phyloP scores from a whole-genome alignment of 2,113 vertebrate species.

The Numida meleagris region DNA sequence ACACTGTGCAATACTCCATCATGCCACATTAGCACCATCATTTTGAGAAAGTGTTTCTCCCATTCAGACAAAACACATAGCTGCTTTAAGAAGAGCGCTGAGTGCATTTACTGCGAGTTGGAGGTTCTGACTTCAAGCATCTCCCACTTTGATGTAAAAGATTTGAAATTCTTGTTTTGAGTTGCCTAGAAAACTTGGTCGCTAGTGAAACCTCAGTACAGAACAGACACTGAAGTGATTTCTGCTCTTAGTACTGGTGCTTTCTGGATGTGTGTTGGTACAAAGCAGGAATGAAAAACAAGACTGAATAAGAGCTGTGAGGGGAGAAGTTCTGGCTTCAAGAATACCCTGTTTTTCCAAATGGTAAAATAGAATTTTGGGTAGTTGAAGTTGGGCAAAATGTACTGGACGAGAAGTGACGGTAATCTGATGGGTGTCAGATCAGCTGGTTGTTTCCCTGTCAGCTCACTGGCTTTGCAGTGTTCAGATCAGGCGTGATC shows the following conservation, averaged over 20 bases:
- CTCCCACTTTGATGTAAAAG: background rate
- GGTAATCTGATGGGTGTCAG: background rate
- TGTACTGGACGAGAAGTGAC: background rate
- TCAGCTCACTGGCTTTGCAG: background rate
- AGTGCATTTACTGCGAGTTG: background rate
- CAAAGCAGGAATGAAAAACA: background rate
- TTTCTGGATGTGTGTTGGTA: background rate
- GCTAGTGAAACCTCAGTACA: background rate
- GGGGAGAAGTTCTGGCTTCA: background rate
- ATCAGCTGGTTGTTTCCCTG: background rate
- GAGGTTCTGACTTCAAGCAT: background rate
- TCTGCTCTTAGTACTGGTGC: background rate
- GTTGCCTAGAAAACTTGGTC: constrained; percentile 23
- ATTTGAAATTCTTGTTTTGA: background rate
- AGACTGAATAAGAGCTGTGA: background rate
- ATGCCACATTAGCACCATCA: background rate
- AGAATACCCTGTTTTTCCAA: background rate
- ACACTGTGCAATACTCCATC: background rate
- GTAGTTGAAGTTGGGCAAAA: background rate
- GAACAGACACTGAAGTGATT: background rate
- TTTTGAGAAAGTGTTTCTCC: background rate
- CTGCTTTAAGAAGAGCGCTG: background rate
- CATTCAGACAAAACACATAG: background rate
- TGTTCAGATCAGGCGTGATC: background rate
- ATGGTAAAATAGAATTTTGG: background rate